Percentiles rank a stretch among this genome's conserved stretches.
Evolutionary conservation across 2,113 vertebrate genomes (phyloP).

Genomic region (Actenoides lindsayi): DNA sequence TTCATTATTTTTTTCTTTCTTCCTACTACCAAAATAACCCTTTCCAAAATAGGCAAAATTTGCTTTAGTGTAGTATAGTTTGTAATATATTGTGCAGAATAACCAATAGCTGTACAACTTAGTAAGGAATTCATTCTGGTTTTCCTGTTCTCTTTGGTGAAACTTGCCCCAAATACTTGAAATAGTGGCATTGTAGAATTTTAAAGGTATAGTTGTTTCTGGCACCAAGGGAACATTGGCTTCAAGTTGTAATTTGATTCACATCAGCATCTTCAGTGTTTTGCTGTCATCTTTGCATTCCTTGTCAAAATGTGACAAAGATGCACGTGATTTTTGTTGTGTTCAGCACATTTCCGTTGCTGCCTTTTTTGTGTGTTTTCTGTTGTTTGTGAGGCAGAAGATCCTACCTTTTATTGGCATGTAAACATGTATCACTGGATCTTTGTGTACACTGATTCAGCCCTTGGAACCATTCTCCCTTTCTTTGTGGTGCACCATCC

Average conservation of each 20-base stretch:
- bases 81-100: background rate
- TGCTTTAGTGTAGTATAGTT: background rate
- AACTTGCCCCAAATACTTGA: background rate
- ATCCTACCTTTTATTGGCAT: background rate
- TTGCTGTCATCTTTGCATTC: background rate
- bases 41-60: background rate
- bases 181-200: background rate
- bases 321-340: background rate
- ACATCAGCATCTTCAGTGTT: background rate
- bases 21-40: background rate
- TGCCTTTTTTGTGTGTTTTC: background rate
- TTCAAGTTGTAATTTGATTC: background rate
- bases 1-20: background rate
- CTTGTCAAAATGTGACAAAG: constrained; percentile 2
- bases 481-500: background rate
- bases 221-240: background rate
- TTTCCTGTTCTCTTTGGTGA: background rate
- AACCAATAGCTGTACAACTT: background rate
- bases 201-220: background rate
- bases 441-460: background rate
- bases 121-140: background rate
- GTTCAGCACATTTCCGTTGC: background rate
- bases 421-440: background rate
- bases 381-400: background rate
- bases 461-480: background rate